Evolutionary conservation across 2,888 invertebrate genomes (phyloP), one percentile per base, ranked within the genome.

Genomic region (Entomobrya multifasciata): DNA sequence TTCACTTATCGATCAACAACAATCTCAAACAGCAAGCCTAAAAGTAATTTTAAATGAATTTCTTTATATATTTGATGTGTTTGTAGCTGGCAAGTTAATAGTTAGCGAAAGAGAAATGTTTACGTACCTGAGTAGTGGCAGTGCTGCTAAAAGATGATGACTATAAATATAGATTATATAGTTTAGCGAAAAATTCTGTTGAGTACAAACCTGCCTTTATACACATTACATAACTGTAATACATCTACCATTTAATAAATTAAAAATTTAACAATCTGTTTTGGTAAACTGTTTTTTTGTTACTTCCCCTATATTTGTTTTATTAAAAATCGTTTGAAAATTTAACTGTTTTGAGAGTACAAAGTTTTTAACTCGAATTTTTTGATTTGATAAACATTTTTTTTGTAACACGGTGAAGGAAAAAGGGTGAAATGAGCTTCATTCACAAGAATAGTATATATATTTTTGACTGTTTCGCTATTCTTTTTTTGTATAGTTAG

Each of bases 1-100:
- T 76, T 55, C 36, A 30, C 55, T 55, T 76, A 49, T 49, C 47
- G 15, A 15, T 49, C 72, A 49, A 72, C 72, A 78, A 55, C 78
- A 85, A 79, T 85, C 78, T 85, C 85, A 79, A 36, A 60, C 80
- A 86, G 86, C 80, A 86, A 49, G 78, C 86, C 86, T 86, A 36
- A 22, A 11, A 47, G 0, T 22, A 67, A n/a, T n/a, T n/a, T n/a
- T n/a, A n/a, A n/a, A n/a, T n/a, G n/a, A n/a, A n/a, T n/a, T n/a
- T n/a, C n/a, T n/a, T n/a, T n/a, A n/a, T n/a, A n/a, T n/a, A n/a
- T n/a, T n/a, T n/a, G n/a, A n/a, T n/a, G n/a, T n/a, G n/a, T n/a
- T n/a, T n/a, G n/a, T n/a, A n/a, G n/a, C n/a, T n/a, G n/a, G n/a
- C n/a, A n/a, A n/a, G n/a, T n/a, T n/a, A n/a, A n/a, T n/a, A n/a